Evolutionary conservation across 2,888 invertebrate species (phyloP).

Genomic region (Lycia hirtaria): DNA sequence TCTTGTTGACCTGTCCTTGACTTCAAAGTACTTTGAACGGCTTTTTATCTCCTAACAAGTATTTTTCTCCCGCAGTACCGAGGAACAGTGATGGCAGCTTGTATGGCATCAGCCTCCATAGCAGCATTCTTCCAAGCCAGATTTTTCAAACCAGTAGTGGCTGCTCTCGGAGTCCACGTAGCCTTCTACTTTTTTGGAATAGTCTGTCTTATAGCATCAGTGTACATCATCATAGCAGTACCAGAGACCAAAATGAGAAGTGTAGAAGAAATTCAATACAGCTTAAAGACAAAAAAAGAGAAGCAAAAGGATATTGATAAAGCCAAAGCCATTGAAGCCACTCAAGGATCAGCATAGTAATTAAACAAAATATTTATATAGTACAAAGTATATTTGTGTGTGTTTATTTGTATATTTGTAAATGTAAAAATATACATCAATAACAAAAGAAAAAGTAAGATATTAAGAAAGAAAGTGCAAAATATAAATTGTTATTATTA

Average conservation of each 20-base stretch:
- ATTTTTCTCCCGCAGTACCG: conserved; percentile 65
- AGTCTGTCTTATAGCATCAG: conserved; percentile 57
- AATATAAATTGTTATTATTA: neutral
- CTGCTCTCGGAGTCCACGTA: conserved; percentile 58
- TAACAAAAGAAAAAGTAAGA: neutral
- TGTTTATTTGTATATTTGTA: no score
- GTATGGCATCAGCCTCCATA: conserved; percentile 63
- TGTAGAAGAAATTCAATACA: conserved; percentile 64
- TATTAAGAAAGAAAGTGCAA: neutral
- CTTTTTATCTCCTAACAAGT: no score
- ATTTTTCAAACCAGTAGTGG: conserved; percentile 69
- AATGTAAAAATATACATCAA: neutral
- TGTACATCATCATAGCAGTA: conserved; percentile 58
- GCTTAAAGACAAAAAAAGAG: conserved; percentile 65
- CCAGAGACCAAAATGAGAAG: conserved; percentile 67
- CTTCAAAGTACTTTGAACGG: no score
- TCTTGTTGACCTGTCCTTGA: no score
- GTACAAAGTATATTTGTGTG: no score
- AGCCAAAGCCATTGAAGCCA: conserved; percentile 22
- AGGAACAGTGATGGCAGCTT: conserved; percentile 65
- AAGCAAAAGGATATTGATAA: conserved; percentile 41
- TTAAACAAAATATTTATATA: no score
- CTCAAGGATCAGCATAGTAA: conserved; percentile 14
- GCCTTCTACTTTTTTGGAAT: conserved; percentile 67
- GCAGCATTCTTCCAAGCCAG: conserved; percentile 64